Evolutionary conservation across 2,113 vertebrate genomes (phyloP).

Genomic region (Synchiropus splendidus): DNA sequence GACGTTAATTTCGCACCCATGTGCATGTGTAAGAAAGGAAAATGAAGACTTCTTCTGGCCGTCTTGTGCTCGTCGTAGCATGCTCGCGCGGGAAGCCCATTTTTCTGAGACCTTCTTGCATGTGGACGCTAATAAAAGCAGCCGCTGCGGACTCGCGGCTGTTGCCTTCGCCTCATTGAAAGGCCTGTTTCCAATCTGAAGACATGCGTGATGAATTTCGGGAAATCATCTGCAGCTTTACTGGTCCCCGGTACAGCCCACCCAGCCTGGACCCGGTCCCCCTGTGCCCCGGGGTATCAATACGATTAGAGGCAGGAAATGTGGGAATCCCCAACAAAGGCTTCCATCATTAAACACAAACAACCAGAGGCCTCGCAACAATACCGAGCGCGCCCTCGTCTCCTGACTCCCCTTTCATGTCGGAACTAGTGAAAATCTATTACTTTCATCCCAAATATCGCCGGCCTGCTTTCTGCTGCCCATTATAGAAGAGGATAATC

Average conservation of each 20-base stretch:
- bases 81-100: no score
- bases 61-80: no score
- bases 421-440: conserved; percentile 40
- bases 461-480: conserved; percentile 13
- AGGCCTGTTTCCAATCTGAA: conserved; percentile 66
- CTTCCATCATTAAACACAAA: conserved; percentile 61
- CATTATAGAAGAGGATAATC: conserved; percentile 40
- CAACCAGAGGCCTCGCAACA: conserved; percentile 52
- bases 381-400: conserved; percentile 34
- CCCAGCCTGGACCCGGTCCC: conserved; percentile 53
- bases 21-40: no score
- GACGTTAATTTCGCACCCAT: no score
- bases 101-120: no score
- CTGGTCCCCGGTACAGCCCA: conserved; percentile 53
- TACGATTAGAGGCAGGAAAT: conserved; percentile 68
- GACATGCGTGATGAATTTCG: conserved; percentile 67
- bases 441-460: conserved; percentile 46
- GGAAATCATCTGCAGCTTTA: conserved; percentile 65
- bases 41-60: no score
- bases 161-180: conserved; percentile 40
- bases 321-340: conserved; percentile 65
- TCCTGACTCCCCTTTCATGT: conserved; percentile 39
- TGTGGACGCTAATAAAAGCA: no score
- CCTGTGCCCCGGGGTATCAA: conserved; percentile 53
- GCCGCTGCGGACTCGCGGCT: no score